Evolutionary conservation across 2,113 vertebrate species (phyloP), one percentile per base, ranked within the genome.

Genomic region (Nerophis ophidion): DNA sequence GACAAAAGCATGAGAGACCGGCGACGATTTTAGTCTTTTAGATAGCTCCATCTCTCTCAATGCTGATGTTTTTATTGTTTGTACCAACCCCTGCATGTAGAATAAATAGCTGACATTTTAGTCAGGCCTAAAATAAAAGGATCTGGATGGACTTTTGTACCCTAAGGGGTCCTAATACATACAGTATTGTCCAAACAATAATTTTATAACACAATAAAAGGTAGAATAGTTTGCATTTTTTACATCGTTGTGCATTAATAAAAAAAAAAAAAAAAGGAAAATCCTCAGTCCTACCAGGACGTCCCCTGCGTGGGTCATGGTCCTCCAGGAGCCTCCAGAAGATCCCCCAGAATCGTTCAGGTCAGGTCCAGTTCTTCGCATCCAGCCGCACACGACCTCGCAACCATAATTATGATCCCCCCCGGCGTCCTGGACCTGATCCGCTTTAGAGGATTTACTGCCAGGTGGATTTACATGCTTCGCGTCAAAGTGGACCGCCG

Each of bases 391-490:
- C 51, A 36, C 51, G 51, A 50, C 48, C 26, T 36, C 8, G 51
- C 33, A 44, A 44, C 40, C 40, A 44, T 12, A 44, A 44, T 71
- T 54, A 60, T 49, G 49, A 71, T 16, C 16, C 56, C 40, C 40
- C 77, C 82, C 60, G 11, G 71, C 60, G 76, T 77, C 77, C 80
- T 66, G 65, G 57, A 61, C 69, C 57, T 90, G 85, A 91, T 90
- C 89, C 88, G 86, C 76, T 88, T 91, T 90, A 90, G 75, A 60
- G 61, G 87, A 89, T 82, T 89, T 89, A 90, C 83, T 68, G 42
- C 0, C 53, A 56, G 36, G 53, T 40, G 53, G 53, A 44, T 11
- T 3, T 3, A 44, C 3, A 40, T 4, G 40, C 40, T 12, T 44
- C 40, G 4, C 40, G 10, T 44, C 40, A 9, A 11, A 44, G 40